Conservation (phyloP, 2,113 vertebrate genomes). For the Misgurnus anguillicaudatus region DNA sequence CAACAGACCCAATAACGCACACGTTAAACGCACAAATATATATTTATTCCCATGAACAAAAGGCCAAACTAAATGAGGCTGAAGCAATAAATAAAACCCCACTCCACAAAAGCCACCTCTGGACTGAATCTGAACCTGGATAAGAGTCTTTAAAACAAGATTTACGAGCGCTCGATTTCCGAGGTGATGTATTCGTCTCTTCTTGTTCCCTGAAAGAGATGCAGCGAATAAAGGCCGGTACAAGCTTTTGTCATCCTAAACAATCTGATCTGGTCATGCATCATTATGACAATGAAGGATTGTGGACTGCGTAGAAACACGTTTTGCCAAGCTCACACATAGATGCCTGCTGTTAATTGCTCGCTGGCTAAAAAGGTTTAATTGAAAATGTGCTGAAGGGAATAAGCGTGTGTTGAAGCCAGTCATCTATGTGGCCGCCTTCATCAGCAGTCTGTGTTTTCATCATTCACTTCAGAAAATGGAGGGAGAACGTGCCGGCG, state of each 20-base stretch:
- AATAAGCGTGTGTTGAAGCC: conserved; percentile 45
- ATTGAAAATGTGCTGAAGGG: conserved; percentile 61
- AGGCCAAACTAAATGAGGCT: conserved; percentile 57
- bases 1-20: neutral
- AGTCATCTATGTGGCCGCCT: conserved; percentile 66
- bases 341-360: conserved; percentile 59
- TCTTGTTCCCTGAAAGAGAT: conserved; percentile 75
- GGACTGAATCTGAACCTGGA: conserved; percentile 63
- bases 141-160: conserved; percentile 72
- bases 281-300: conserved; percentile 76
- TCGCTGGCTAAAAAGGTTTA: conserved; percentile 58
- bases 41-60: conserved; percentile 67
- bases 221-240: conserved; percentile 68
- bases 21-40: conserved; percentile 60
- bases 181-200: conserved; percentile 69
- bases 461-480: conserved; percentile 64
- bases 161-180: conserved; percentile 74
- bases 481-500: conserved; percentile 59
- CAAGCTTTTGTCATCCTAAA: conserved; percentile 74
- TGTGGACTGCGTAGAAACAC: conserved; percentile 57
- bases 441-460: conserved; percentile 62
- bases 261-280: conserved; percentile 70
- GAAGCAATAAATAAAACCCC: conserved; percentile 68
- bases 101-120: conserved; percentile 63
- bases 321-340: conserved; percentile 43